Conservation (phyloP, 2,797 vertebrate genomes). For the Lithobates sylvaticus region DNA sequence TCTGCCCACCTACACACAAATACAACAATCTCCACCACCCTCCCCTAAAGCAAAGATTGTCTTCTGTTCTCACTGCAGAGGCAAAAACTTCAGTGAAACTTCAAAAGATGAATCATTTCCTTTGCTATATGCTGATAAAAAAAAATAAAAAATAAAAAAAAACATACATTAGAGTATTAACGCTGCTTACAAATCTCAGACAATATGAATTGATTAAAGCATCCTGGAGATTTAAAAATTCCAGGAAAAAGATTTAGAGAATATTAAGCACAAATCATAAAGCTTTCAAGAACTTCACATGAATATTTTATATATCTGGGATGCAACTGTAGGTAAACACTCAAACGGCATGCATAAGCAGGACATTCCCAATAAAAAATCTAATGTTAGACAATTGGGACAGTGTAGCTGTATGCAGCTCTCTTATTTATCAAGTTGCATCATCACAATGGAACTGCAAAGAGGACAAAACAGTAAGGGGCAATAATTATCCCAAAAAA, state of each 20-base stretch:
- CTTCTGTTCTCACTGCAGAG: conserved; percentile 26
- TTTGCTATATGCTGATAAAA: conserved; percentile 8
- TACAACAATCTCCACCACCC: conserved; percentile 38
- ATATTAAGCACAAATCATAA: not conserved
- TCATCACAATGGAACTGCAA: not conserved
- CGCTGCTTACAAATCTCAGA: not conserved
- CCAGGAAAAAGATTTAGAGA: too few relatives aligned
- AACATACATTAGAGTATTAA: not conserved
- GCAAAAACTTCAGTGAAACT: conserved; percentile 12
- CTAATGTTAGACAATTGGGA: not conserved
- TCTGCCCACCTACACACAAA: conserved; percentile 47
- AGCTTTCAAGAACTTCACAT: not conserved
- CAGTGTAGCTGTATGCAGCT: not conserved
- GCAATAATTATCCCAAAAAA: too few relatives aligned
- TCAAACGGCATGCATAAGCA: not conserved
- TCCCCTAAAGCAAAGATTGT: conserved; percentile 54
- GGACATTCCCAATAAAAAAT: not conserved
- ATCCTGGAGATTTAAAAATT: too few relatives aligned
- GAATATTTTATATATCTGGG: too few relatives aligned
- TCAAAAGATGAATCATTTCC: conserved; percentile 46
- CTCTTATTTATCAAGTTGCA: not conserved
- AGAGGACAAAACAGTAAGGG: not conserved
- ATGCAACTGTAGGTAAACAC: not conserved
- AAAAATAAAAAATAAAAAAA: not conserved
- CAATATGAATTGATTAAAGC: not conserved